A percentile compares a stretch with the other conserved stretches of the same genome.
These are phyloP conservation scores for Myotis daubentonii DNA, from an alignment of 2,797 vertebrate species.

Conservation along the genomic window DNA sequence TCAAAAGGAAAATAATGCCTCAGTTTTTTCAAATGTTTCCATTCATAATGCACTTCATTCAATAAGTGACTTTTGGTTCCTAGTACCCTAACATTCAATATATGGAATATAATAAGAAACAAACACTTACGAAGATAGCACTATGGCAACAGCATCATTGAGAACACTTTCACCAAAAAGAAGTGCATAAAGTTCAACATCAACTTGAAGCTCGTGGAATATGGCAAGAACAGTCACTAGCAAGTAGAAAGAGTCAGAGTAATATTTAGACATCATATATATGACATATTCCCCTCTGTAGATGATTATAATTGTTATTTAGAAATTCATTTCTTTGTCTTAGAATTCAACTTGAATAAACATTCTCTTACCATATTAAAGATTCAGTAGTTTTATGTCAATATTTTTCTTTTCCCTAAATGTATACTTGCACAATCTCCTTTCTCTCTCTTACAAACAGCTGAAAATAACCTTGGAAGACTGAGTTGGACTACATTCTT, in stretches of 20 bases:
- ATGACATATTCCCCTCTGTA: not conserved
- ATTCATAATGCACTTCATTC: not conserved
- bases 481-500: not conserved
- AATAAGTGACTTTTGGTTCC: not conserved
- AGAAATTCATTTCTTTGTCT: slow-evolving; percentile 37
- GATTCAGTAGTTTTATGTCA: slow-evolving; percentile 24
- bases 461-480: slow-evolving; percentile 54
- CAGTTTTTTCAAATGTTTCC: slow-evolving; percentile 23
- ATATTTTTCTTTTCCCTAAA: slow-evolving; percentile 51
- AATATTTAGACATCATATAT: slow-evolving; percentile 77
- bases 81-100: slow-evolving; percentile 20
- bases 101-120: slow-evolving; percentile 55
- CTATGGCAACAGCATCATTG: slow-evolving; percentile 97
- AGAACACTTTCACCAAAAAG: slow-evolving; percentile 98
- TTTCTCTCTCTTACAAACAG: slow-evolving; percentile 43
- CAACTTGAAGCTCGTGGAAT: slow-evolving; percentile 98
- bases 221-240: slow-evolving; percentile 98
- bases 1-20: not conserved
- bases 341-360: slow-evolving; percentile 48
- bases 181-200: slow-evolving; percentile 96
- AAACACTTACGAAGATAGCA: slow-evolving; percentile 96
- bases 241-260: slow-evolving; percentile 75
- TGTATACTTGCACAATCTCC: not conserved
- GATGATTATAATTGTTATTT: not conserved
- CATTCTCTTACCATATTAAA: slow-evolving; percentile 47